phyloP scores from a whole-genome alignment of 2,113 vertebrate genomes.

The Scomber scombrus region DNA sequence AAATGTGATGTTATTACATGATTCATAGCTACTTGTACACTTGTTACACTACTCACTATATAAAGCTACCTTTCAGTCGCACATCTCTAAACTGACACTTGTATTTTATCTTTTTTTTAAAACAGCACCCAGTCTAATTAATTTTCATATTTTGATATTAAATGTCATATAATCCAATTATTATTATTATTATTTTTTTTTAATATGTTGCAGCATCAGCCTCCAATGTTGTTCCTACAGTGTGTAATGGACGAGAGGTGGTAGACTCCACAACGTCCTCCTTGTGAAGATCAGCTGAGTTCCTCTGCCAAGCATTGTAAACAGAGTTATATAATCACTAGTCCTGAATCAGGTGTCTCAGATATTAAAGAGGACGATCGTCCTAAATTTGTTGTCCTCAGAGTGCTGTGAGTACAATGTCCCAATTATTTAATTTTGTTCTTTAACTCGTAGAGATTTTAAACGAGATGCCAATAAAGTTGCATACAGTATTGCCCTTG shows the following conservation, averaged over 20 bases:
- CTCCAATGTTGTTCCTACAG: slow-evolving; percentile 91
- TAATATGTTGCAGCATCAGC: slow-evolving; percentile 85
- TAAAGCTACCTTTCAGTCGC: background rate
- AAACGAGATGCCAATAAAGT: slow-evolving; percentile 78
- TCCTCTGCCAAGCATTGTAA: slow-evolving; percentile 74
- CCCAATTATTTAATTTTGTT: slow-evolving; percentile 77
- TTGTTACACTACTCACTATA: background rate
- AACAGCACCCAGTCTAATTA: background rate
- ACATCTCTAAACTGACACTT: background rate
- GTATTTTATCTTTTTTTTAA: background rate
- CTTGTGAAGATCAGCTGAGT: slow-evolving; percentile 87
- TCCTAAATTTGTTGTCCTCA: slow-evolving; percentile 85
- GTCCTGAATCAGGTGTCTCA: slow-evolving; percentile 84
- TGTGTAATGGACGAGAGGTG: slow-evolving; percentile 96
- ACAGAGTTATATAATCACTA: slow-evolving; percentile 81
- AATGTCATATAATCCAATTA: too few species aligned
- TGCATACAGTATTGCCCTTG: slow-evolving; percentile 75
- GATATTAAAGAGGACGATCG: slow-evolving; percentile 77
- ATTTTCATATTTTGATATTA: too few species aligned
- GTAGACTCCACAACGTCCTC: slow-evolving; percentile 98
- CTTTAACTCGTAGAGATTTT: slow-evolving; percentile 81
- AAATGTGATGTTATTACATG: background rate
- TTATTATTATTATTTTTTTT: background rate
- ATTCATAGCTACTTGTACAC: background rate
- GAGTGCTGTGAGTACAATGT: slow-evolving; percentile 88